These are phyloP conservation scores for Drosophila repleta DNA, from an alignment of 1,140 invertebrate genomes.

Conservation along the genomic window DNA sequence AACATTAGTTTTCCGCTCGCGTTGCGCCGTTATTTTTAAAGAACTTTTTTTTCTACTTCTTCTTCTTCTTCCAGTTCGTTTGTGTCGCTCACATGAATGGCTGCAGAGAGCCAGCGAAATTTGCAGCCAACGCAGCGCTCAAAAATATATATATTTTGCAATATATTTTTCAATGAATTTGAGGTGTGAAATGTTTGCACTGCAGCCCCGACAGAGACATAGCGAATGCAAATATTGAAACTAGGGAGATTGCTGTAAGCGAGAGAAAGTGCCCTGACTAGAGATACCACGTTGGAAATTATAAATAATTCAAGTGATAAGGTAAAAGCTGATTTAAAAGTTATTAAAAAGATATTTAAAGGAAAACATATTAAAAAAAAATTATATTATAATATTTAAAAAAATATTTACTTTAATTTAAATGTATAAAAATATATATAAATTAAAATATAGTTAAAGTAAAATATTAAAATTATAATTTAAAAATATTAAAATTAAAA, in stretches of 20 bases:
- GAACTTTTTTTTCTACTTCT: slow-evolving; percentile 1
- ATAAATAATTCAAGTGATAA: too few relatives aligned
- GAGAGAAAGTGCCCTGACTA: not conserved
- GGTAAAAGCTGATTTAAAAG: too few relatives aligned
- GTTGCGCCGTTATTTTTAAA: slow-evolving; percentile 35
- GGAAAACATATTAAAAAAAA: too few relatives aligned
- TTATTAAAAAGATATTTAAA: too few relatives aligned
- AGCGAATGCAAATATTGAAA: not conserved
- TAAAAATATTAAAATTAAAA: too few relatives aligned
- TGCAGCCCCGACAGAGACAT: slow-evolving; percentile 29
- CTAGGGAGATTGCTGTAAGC: not conserved
- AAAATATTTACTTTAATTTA: too few relatives aligned
- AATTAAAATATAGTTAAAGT: too few relatives aligned
- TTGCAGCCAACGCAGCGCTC: slow-evolving; percentile 42
- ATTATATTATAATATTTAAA: too few relatives aligned
- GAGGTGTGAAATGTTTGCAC: slow-evolving; percentile 70
- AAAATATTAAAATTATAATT: too few relatives aligned
- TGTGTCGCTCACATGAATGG: slow-evolving; percentile 39
- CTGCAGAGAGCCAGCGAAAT: slow-evolving; percentile 31
- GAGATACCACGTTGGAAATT: not conserved
- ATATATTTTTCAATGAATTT: slow-evolving; percentile 58
- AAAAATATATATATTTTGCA: slow-evolving; percentile 58
- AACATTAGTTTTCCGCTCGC: slow-evolving; percentile 35
- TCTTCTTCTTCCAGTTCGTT: slow-evolving; percentile 52
- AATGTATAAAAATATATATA: too few relatives aligned